These are phyloP conservation scores for Steromphala cineraria DNA, from an alignment of 2,888 invertebrate species.

Conservation along the genomic window DNA sequence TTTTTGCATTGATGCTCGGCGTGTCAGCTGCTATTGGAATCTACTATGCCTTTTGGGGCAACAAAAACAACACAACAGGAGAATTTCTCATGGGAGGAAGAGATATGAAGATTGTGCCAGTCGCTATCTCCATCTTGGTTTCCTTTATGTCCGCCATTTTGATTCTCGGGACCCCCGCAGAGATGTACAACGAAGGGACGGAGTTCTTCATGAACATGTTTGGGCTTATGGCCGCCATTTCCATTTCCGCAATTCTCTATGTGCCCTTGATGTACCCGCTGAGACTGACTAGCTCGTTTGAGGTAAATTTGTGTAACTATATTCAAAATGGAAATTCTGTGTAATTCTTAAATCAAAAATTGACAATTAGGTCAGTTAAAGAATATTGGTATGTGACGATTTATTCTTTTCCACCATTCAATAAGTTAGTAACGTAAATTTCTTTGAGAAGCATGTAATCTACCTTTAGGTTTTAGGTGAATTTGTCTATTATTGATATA, in stretches of 20 bases:
- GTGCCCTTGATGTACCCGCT: slow-evolving; percentile 53
- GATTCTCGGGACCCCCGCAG: slow-evolving; percentile 64
- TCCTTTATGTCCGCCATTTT: slow-evolving; percentile 70
- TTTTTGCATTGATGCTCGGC: slow-evolving; percentile 48
- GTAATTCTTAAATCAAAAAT: too few relatives aligned
- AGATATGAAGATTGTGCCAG: slow-evolving; percentile 57
- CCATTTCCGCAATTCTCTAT: slow-evolving; percentile 43
- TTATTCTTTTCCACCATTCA: too few relatives aligned
- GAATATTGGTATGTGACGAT: too few relatives aligned
- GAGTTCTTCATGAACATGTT: slow-evolving; percentile 46
- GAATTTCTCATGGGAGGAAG: slow-evolving; percentile 63
- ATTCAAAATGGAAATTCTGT: too few relatives aligned
- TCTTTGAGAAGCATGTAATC: too few relatives aligned
- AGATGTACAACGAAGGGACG: slow-evolving; percentile 64
- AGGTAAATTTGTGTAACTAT: slow-evolving; percentile 33
- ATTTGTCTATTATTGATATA: too few relatives aligned
- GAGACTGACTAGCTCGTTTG: slow-evolving; percentile 50
- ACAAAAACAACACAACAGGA: slow-evolving; percentile 51
- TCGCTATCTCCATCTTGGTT: slow-evolving; percentile 63
- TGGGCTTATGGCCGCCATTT: slow-evolving; percentile 32
- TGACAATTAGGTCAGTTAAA: too few relatives aligned
- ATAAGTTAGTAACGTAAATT: too few relatives aligned
- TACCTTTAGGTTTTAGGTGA: too few relatives aligned
- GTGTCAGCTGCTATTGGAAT: slow-evolving; percentile 60
- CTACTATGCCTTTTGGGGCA: slow-evolving; percentile 53